Conservation (phyloP, 53 echinoderm and acorn worm species). For the Hippasteria phrygiana region DNA sequence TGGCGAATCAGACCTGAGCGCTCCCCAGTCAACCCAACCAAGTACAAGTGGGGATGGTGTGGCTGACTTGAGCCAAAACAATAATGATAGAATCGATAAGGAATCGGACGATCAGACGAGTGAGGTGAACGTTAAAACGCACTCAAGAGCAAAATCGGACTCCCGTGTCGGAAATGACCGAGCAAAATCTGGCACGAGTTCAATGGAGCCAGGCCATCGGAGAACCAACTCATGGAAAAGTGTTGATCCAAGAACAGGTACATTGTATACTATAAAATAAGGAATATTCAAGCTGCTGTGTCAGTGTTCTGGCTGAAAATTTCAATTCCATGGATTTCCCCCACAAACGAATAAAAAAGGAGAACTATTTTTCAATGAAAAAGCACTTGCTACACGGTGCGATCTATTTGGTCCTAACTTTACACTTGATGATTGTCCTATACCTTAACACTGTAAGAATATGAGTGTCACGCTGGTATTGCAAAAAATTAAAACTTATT, state of each 20-base stretch:
- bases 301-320: too few species aligned
- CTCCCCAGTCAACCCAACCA: background rate
- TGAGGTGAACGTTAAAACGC: conserved; percentile 64
- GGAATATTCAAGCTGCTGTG: too few species aligned
- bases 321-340: too few species aligned
- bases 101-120: background rate
- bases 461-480: too few species aligned
- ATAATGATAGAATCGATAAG: conserved; percentile 29
- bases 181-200: conserved; percentile 2
- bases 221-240: conserved; percentile 88
- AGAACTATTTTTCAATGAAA: too few species aligned
- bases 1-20: background rate
- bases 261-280: too few species aligned
- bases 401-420: too few species aligned
- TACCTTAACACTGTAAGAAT: too few species aligned
- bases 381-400: too few species aligned
- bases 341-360: too few species aligned
- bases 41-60: background rate
- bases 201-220: conserved; percentile 71
- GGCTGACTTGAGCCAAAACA: conserved; percentile 9
- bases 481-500: too few species aligned
- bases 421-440: too few species aligned
- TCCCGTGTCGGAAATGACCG: conserved; percentile 71
- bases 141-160: conserved; percentile 85
- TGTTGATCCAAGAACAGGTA: conserved; percentile 93